phyloP scores from a whole-genome alignment of 2,797 vertebrate species.

The Cryptoprocta ferox region DNA sequence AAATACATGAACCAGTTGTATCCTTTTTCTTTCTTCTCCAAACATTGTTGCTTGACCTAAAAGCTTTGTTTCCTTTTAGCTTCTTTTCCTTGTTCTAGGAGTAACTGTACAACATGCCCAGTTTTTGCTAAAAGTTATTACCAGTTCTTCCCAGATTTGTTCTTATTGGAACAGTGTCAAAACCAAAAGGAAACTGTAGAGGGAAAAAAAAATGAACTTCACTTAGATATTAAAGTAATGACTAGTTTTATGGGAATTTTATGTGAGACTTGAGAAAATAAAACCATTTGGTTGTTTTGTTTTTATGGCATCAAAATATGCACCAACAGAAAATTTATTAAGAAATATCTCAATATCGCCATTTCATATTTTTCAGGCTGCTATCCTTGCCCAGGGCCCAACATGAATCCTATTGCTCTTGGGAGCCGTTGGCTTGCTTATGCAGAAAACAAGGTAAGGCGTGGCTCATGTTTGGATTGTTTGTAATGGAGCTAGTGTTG shows the following conservation, averaged over 20 bases:
- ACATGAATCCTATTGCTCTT: slow-evolving; percentile 97
- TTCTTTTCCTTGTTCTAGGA: neutral
- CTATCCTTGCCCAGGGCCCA: slow-evolving; percentile 97
- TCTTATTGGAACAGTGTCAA: slow-evolving; percentile 65
- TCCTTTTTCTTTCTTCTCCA: neutral
- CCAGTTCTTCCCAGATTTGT: slow-evolving; percentile 57
- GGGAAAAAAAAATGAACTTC: slow-evolving; percentile 59
- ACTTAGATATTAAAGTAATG: slow-evolving; percentile 82
- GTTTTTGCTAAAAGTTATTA: slow-evolving; percentile 24
- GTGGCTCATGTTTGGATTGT: neutral
- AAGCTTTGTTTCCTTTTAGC: neutral
- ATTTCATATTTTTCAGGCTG: slow-evolving; percentile 92
- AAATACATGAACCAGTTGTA: neutral
- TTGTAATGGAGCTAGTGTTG: neutral
- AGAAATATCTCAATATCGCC: slow-evolving; percentile 77
- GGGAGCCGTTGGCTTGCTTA: slow-evolving; percentile 98
- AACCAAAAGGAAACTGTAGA: slow-evolving; percentile 71
- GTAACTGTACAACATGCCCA: neutral
- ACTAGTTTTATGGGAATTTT: slow-evolving; percentile 74
- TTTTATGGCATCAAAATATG: slow-evolving; percentile 81
- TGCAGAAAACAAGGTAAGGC: slow-evolving; percentile 97
- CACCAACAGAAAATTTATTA: slow-evolving; percentile 70
- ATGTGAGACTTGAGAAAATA: slow-evolving; percentile 81
- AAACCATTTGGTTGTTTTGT: slow-evolving; percentile 76
- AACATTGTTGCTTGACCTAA: neutral